Conservation (phyloP, 2,797 vertebrate species). For the Megaceryle alcyon region DNA sequence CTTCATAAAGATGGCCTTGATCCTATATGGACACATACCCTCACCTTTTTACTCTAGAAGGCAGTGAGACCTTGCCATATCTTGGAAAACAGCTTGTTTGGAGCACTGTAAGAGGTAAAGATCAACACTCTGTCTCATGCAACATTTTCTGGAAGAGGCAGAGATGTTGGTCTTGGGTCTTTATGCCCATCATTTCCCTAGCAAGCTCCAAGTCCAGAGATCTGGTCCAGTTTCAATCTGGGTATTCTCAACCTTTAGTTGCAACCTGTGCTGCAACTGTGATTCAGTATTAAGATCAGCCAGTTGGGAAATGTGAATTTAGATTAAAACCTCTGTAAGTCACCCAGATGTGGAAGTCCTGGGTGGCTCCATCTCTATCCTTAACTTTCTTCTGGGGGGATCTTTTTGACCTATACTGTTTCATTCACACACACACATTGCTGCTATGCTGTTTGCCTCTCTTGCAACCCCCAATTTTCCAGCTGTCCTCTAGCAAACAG, state of each 20-base stretch:
- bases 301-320: not conserved
- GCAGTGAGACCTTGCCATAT: not conserved
- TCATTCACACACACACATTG: not conserved
- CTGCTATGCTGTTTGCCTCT: not conserved
- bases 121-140: not conserved
- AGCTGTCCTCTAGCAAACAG: not conserved
- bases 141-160: not conserved
- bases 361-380: not conserved
- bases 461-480: not conserved
- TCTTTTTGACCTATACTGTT: not conserved
- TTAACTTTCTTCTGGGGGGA: not conserved
- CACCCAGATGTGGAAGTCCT: not conserved
- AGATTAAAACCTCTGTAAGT: not conserved
- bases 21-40: not conserved
- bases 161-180: not conserved
- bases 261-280: accelerated
- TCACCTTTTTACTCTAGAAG: not conserved
- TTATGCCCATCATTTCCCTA: not conserved
- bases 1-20: not conserved
- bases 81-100: not conserved
- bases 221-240: accelerated
- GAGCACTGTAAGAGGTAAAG: not conserved
- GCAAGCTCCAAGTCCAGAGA: not conserved
- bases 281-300: not conserved
- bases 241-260: not conserved